These are phyloP conservation scores for Lucilia cuprina DNA, from an alignment of 1,140 invertebrate species.

Conservation along the genomic window DNA sequence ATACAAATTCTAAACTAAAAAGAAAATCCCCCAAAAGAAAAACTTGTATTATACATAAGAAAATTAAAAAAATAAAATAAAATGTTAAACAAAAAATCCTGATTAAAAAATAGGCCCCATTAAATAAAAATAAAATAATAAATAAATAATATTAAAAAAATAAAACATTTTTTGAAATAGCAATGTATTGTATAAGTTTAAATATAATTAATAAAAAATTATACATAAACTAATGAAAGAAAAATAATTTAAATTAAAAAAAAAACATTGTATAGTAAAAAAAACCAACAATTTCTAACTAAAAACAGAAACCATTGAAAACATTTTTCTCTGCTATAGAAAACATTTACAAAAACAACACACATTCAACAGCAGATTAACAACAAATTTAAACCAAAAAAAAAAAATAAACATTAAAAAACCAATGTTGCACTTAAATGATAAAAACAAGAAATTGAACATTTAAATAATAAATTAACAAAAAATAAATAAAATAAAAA, in stretches of 20 bases:
- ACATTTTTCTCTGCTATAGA: not conserved
- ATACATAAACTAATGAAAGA: not conserved
- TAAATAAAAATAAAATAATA: not conserved
- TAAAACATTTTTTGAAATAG: conserved; percentile 35
- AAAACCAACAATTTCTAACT: conserved; percentile 10
- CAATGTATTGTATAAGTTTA: conserved; percentile 37
- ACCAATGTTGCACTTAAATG: conserved; percentile 32
- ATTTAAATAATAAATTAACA: conserved; percentile 31
- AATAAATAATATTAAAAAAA: conserved; percentile 15
- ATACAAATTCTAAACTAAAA: not conserved
- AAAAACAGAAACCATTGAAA: not conserved
- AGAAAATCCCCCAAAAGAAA: not conserved
- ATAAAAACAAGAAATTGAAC: not conserved
- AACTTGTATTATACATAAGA: conserved; percentile 15
- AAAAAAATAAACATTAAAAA: conserved; percentile 12
- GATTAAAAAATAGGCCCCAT: conserved; percentile 25
- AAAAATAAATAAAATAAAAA: conserved; percentile 31
- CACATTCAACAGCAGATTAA: not conserved
- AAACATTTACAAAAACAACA: not conserved
- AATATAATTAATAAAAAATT: conserved; percentile 28
- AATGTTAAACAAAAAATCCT: conserved; percentile 24
- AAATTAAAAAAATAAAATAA: conserved; percentile 24
- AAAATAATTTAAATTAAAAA: conserved; percentile 13
- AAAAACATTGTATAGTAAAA: conserved; percentile 26
- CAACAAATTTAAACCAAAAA: not conserved